Base-by-base conservation (phyloP, 2,113 vertebrate genomes). In the Engystomops pustulosus region DNA sequence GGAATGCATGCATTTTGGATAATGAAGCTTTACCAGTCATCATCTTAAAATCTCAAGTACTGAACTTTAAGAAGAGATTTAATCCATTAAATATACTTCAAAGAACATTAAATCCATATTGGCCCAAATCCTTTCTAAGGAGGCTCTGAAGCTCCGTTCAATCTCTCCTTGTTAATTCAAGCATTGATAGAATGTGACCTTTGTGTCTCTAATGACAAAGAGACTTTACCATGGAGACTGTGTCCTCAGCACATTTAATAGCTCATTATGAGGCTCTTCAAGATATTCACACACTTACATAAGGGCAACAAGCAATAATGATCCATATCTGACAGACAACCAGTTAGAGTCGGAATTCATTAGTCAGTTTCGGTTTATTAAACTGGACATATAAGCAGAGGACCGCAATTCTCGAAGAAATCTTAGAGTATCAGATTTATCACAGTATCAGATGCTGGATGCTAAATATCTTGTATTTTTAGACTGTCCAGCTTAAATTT, bases 161-260 rank as follows among this genome's bases (percentile, higher is more conserved):
- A 72, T 45, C 15, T 74, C 25, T 25, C 6, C 14, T 30, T 76
- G 47, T 55, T 55, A 77, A 36, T 49, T 53, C 17, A 14, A 34
- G 27, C 27, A 77, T 15, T 34, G 27, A 65, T 79, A 55, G 41
- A 67, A 67, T 47, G 14, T 32, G 38, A 80, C 30, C 34, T 67
- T 80, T 79, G 34, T 45, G 23, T 20, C 5, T 44, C 55, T 79
- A 41, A 62, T 62, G 55, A 62, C 34, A 4, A 58, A 38, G 36
- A 62, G 53, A 44, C 34, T 60, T 62, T 67, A 53, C 77, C 77
- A 67, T 80, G 58, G 25, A 12, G 58, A 80, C 60, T 47, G n/a
- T 5, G 30, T 17, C 38, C 58, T 67, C 77, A 27, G 25, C 38
- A 80, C 23, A 55, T 51, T 67, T 80, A 47, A 1, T 5, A 67